Conservation (phyloP, 2,113 vertebrate species). For the Python bivittatus region DNA sequence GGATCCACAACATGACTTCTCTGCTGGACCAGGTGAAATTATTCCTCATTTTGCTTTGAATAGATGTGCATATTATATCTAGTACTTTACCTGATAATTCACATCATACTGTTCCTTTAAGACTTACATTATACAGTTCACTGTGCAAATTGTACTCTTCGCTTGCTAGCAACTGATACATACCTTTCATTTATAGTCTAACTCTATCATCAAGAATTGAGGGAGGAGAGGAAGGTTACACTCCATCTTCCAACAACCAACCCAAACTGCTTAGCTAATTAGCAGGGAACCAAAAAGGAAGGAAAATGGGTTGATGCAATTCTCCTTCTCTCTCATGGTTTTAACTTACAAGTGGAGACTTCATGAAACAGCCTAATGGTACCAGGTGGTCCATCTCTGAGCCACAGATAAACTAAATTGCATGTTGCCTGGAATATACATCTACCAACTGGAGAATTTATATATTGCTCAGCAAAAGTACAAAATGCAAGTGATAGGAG, state of each 20-base stretch:
- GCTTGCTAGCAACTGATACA: background rate
- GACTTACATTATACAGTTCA: background rate
- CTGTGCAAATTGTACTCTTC: background rate
- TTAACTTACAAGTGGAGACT: background rate
- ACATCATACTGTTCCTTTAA: background rate
- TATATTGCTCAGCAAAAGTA: background rate
- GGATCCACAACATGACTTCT: too few relatives aligned
- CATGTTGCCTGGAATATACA: background rate
- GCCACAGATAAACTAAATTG: background rate
- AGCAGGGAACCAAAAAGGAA: background rate
- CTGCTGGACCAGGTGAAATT: too few relatives aligned
- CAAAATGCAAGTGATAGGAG: background rate
- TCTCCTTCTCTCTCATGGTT: background rate
- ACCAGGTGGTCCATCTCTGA: background rate
- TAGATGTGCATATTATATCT: background rate
- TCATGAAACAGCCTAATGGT: background rate
- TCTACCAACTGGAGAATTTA: background rate
- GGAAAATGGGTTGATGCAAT: background rate
- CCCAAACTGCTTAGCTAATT: background rate
- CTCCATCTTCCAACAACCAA: background rate
- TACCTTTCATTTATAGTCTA: background rate
- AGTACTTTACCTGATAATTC: background rate
- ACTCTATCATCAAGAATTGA: background rate
- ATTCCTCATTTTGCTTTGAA: background rate
- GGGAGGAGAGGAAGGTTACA: background rate